These are phyloP conservation scores for Henicopernis longicauda DNA, from an alignment of 2,113 vertebrate genomes.

Conservation along the genomic window DNA sequence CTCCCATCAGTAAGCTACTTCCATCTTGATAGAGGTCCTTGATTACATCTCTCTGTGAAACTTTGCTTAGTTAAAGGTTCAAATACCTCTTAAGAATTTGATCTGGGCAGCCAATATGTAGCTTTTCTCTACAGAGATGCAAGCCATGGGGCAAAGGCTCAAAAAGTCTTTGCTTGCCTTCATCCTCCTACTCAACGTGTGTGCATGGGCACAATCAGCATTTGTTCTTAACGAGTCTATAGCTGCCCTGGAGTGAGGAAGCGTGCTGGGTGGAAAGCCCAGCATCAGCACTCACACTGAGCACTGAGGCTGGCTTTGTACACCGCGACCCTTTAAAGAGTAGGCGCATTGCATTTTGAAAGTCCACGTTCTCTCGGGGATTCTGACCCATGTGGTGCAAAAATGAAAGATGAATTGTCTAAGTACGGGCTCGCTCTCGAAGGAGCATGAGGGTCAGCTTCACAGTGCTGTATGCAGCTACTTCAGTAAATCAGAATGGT, in stretches of 20 bases:
- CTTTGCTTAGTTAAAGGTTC: not conserved
- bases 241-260: not conserved
- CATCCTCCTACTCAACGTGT: not conserved
- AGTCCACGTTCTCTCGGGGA: not conserved
- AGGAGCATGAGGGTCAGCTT: not conserved
- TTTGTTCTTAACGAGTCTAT: not conserved
- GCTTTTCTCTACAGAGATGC: not conserved
- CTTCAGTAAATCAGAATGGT: not conserved
- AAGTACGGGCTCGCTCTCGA: not conserved
- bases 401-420: not conserved
- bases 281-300: not conserved
- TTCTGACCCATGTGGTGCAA: not conserved
- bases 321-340: not conserved
- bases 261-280: not conserved
- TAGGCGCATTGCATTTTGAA: not conserved
- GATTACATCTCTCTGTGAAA: not conserved
- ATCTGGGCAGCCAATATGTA: not conserved
- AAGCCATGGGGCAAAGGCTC: not conserved
- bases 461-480: not conserved
- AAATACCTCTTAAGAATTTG: not conserved
- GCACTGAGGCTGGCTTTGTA: not conserved
- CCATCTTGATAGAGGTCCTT: not conserved
- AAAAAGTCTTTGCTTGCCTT: not conserved
- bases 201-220: not conserved
- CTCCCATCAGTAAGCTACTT: not conserved